Base-by-base conservation (phyloP, 2,797 vertebrate species). In the Sebastes wilsoni region DNA sequence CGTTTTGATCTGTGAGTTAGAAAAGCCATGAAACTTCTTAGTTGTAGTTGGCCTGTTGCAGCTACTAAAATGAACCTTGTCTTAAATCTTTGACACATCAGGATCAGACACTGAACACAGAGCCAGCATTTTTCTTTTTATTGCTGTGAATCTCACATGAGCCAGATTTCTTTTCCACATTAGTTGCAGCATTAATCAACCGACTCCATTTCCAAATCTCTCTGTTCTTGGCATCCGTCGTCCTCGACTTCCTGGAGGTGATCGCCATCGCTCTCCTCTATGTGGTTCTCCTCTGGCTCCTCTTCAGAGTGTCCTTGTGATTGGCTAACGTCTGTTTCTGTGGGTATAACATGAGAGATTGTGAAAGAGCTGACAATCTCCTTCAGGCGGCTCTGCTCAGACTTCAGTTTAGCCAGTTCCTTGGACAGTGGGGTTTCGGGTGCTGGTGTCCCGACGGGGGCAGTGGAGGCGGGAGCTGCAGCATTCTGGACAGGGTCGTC, bases 301-400 rank as follows among this genome's bases (percentile, higher is more conserved):
- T 68, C 86, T 74, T 90, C 89, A 18, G 77, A 74, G 76, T 85
- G 89, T 89, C 61, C 92, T 10, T 84, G 87, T 85, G 93, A 85
- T 84, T 83, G 89, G 71, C 66, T 69, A 2, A 22, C 42, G 3
- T 4, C 73, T 16, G 82, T 75, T 56, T 94, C 92, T 60, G 85
- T 42, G 16, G 93, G 25, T 0, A 88, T 8, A 10, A 88, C 66
- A 8, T 97, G 97, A 64, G 95, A 95, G 72, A 97, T 94, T 18
- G 78, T 93, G 85, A 99, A 98, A 27, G 95, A 95, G 8, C 88
- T 22, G 56, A 96, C 95, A 23, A 98, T 93, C 86, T 96, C 96
- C 86, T 96, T 93, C 83, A 97, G 94, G 4, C 93, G 92, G 8
- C 72, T 90, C 75, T 96, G 92, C 58, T 97, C 95, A 0, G 84